These are phyloP conservation scores for Pelusios castaneus DNA, from an alignment of 2,113 vertebrate genomes.

Conservation along the genomic window DNA sequence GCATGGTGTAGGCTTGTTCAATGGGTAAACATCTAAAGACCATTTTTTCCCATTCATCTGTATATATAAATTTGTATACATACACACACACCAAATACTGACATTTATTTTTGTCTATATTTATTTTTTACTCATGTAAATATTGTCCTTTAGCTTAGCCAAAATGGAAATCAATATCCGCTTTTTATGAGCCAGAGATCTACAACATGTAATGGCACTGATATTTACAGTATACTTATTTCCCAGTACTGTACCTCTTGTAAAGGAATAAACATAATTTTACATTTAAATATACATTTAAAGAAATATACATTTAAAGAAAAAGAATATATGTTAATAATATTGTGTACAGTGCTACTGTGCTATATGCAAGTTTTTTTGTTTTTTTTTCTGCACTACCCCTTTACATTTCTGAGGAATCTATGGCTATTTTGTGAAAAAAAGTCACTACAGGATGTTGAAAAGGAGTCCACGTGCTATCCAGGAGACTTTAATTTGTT, in stretches of 20 bases:
- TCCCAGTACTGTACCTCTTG: constrained; percentile 16
- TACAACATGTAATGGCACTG: not conserved
- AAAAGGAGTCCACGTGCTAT: not conserved
- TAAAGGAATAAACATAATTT: constrained; percentile 17
- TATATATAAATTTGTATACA: not conserved
- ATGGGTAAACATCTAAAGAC: constrained; percentile 13
- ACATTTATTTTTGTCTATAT: not conserved
- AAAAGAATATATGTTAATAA: constrained; percentile 40
- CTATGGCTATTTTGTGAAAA: not conserved
- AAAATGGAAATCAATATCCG: constrained; percentile 21
- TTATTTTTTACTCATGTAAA: constrained; percentile 43
- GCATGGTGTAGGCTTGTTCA: not conserved
- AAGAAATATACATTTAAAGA: constrained; percentile 33
- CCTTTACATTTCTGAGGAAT: not conserved
- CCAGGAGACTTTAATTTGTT: not conserved
- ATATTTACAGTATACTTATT: constrained; percentile 40
- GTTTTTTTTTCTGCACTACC: not conserved
- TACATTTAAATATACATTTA: not conserved
- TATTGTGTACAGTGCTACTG: not conserved
- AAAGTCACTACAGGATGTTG: not conserved
- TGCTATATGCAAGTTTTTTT: not conserved
- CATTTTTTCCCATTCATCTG: constrained; percentile 18
- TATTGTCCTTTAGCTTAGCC: constrained; percentile 61
- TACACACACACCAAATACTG: not conserved
- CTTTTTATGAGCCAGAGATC: constrained; percentile 22